Conservation (phyloP, 2,888 invertebrate species). For the Ochropleura leucogaster region DNA sequence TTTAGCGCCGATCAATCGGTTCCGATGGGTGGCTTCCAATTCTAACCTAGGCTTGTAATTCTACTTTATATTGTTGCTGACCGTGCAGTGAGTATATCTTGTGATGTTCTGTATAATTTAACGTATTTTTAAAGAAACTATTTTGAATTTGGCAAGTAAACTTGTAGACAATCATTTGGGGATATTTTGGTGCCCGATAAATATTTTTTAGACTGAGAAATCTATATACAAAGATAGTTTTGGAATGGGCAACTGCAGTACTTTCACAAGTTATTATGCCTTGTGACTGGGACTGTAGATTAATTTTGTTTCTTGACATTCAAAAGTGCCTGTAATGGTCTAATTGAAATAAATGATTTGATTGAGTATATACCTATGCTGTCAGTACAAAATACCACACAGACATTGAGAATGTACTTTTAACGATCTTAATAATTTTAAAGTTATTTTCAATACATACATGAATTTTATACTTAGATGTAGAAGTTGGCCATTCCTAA, state of each 20-base stretch:
- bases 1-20: constrained; percentile 93
- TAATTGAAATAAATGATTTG: no score
- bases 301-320: no score
- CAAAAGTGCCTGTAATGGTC: no score
- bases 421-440: neutral
- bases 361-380: neutral
- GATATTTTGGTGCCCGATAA: constrained; percentile 26
- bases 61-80: constrained; percentile 68
- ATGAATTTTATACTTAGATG: neutral
- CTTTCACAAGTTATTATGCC: no score
- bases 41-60: constrained; percentile 88
- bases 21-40: constrained; percentile 95
- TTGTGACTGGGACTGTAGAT: no score
- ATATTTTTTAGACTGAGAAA: constrained; percentile 29
- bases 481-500: neutral
- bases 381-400: neutral
- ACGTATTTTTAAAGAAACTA: constrained; percentile 42
- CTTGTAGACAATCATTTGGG: constrained; percentile 30
- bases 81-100: constrained; percentile 72
- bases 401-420: neutral
- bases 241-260: no score
- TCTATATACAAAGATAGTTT: constrained; percentile 12
- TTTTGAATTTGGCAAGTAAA: constrained; percentile 25
- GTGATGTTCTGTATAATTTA: constrained; percentile 60
- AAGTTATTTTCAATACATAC: neutral